phyloP scores from a whole-genome alignment of 2,797 vertebrate genomes.

The Ctenopoma kingsleyae region DNA sequence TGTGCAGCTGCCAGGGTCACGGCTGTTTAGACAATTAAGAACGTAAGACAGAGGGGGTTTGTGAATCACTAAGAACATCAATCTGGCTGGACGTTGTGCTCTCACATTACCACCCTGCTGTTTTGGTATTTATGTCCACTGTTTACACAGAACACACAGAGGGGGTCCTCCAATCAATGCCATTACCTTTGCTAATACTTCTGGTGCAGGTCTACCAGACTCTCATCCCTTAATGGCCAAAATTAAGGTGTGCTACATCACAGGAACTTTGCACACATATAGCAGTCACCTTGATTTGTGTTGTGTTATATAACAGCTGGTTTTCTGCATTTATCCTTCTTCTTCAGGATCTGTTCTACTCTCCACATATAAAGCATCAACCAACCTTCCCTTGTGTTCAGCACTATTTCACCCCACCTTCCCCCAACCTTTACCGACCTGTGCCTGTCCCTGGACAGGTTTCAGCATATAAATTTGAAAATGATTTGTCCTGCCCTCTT shows the following conservation, averaged over 20 bases:
- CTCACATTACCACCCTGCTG: slow-evolving; percentile 83
- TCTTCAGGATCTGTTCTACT: slow-evolving; percentile 39
- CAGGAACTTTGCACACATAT: slow-evolving; percentile 38
- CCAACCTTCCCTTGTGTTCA: slow-evolving; percentile 65
- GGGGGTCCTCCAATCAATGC: slow-evolving; percentile 83
- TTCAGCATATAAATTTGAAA: slow-evolving; percentile 97
- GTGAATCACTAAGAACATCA: slow-evolving; percentile 78
- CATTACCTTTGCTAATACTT: slow-evolving; percentile 76
- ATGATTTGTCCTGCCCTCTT: slow-evolving; percentile 97
- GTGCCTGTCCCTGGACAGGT: slow-evolving; percentile 89
- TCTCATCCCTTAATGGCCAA: slow-evolving; percentile 52
- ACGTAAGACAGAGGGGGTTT: slow-evolving; percentile 66
- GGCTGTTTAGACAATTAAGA: slow-evolving; percentile 81
- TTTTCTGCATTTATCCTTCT: slow-evolving; percentile 40
- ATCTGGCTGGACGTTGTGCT: slow-evolving; percentile 74
- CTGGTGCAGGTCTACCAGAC: slow-evolving; percentile 40
- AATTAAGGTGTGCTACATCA: slow-evolving; percentile 53
- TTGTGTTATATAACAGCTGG: slow-evolving; percentile 44
- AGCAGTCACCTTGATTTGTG: slow-evolving; percentile 33
- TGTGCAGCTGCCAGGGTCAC: slow-evolving; percentile 80
- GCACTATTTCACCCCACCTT: slow-evolving; percentile 63
- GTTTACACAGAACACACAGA: slow-evolving; percentile 83
- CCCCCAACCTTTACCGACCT: slow-evolving; percentile 70
- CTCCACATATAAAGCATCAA: slow-evolving; percentile 49
- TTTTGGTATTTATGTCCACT: slow-evolving; percentile 86